Base-by-base conservation (phyloP, 2,888 invertebrate species). In the Entomobrya multifasciata region DNA sequence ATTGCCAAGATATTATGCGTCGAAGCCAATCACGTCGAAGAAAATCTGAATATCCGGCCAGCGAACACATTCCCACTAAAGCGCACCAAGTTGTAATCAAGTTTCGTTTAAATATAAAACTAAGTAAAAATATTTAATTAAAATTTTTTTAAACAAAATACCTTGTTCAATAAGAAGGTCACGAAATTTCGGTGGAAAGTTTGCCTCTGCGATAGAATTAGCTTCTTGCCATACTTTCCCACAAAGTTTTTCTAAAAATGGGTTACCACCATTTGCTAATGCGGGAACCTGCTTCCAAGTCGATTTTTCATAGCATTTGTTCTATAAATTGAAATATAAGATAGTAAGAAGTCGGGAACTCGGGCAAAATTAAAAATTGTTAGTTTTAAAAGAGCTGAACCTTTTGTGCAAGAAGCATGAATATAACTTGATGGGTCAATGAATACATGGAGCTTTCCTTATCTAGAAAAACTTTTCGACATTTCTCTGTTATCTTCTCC, bases 41-140 rank as follows among this genome's bases (percentile, higher is more conserved):
- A 90, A 94, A 93, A 86, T 94, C 93, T 0, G 91, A 87, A 88
- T 92, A 93, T 15, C 94, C 94, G 91, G 93, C 93, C 90, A 93
- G 92, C 0, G 93, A 93, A 88, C 94, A 94, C 4, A 94, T 90
- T 36, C 93, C 91, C 83, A 94, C 94, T 94, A n/a, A n/a, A n/a
- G n/a, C n/a, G n/a, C n/a, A n/a, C n/a, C n/a, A n/a, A n/a, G n/a
- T n/a, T n/a, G n/a, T n/a, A n/a, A n/a, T n/a, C n/a, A n/a, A n/a
- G n/a, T n/a, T n/a, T n/a, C n/a, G 41, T 27, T 5, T 20, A 20
- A 13, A 60, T 60, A 60, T 2, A 60, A n/a, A n/a, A n/a, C n/a
- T n/a, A n/a, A n/a, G n/a, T n/a, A n/a, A n/a, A n/a, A n/a, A n/a
- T n/a, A n/a, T n/a, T n/a, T n/a, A n/a, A n/a, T n/a, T n/a, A n/a